Conservation (phyloP, 2,797 vertebrate species). For the Alfaro cultratus region DNA sequence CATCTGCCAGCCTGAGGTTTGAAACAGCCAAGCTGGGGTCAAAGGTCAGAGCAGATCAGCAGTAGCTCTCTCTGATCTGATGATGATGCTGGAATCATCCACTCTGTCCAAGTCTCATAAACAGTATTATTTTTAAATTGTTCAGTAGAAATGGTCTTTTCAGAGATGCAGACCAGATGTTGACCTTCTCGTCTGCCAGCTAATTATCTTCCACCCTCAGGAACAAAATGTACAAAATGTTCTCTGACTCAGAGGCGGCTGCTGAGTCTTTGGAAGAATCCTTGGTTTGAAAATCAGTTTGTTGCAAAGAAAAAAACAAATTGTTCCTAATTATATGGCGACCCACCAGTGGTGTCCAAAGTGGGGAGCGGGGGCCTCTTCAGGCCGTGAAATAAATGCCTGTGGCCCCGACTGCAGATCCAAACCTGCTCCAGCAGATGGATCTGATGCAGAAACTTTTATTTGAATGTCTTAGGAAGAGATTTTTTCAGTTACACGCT, state of each 20-base stretch:
- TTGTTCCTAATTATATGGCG: neutral
- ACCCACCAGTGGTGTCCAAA: neutral
- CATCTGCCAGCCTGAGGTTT: neutral
- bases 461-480: neutral
- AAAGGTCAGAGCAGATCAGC: constrained; percentile 36
- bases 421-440: neutral
- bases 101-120: neutral
- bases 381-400: neutral
- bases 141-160: neutral
- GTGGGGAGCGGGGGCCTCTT: neutral
- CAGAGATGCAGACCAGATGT: constrained; percentile 40
- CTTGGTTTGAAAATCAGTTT: neutral
- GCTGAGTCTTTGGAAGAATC: neutral
- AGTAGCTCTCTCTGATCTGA: constrained; percentile 46
- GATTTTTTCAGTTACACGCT: neutral
- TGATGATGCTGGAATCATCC: constrained; percentile 19
- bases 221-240: neutral
- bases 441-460: neutral
- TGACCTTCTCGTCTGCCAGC: constrained; percentile 30
- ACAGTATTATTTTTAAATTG: neutral
- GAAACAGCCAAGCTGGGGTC: neutral
- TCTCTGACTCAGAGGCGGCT: neutral
- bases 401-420: neutral
- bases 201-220: constrained; percentile 15
- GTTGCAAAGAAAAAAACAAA: neutral